Evolutionary conservation across 2,113 vertebrate species (phyloP).

Genomic region (Myrmecophaga tridactyla): DNA sequence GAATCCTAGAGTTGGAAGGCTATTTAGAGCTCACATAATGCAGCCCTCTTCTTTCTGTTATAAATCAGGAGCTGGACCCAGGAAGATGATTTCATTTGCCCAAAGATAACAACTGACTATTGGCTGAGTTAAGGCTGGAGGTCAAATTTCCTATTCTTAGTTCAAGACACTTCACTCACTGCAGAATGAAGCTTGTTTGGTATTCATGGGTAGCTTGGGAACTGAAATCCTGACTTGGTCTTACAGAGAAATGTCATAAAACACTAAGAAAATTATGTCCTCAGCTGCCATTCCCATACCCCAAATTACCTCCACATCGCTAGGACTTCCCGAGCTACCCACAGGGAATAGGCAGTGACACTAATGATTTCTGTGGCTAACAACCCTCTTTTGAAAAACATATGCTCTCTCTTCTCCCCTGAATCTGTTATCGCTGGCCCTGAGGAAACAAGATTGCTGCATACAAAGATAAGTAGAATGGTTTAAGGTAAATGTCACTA

Average conservation of each 20-base stretch:
- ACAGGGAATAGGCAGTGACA: neutral
- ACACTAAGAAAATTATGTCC: neutral
- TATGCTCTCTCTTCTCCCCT: neutral
- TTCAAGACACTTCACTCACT: neutral
- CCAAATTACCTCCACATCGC: neutral
- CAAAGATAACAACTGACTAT: neutral
- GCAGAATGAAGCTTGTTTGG: neutral
- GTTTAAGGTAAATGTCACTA: neutral
- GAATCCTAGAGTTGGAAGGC: neutral
- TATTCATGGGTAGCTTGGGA: neutral
- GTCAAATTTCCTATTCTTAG: neutral
- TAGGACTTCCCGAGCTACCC: neutral
- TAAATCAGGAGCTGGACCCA: neutral
- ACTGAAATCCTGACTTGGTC: neutral
- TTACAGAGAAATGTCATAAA: neutral
- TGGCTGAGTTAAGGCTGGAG: neutral
- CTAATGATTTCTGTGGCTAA: neutral
- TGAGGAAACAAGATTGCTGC: neutral
- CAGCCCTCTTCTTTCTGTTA: neutral
- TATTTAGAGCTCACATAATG: neutral
- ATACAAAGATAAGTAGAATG: neutral
- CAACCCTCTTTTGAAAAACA: neutral
- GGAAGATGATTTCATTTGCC: neutral
- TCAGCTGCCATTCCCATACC: neutral
- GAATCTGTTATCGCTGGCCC: no score